Percentiles rank a stretch among this genome's conserved stretches.
These are phyloP conservation scores for Mastigias papua DNA, from an alignment of 30 jellyfish, hydroid and myxozoan species.

Conservation along the genomic window DNA sequence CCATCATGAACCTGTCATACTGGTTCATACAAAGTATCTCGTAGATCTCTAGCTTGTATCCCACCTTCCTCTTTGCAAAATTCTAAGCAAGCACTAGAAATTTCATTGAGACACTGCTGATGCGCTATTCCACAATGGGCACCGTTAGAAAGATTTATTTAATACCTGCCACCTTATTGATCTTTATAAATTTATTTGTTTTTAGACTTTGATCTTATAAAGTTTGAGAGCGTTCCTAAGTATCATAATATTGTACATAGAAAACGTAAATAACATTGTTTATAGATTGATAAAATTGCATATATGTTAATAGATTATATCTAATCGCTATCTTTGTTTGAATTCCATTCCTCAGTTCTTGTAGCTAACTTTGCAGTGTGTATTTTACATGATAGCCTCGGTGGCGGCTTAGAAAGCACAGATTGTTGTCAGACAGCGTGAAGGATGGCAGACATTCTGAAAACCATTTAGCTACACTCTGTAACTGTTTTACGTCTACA, in stretches of 20 bases:
- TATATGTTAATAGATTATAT: slow-evolving; percentile 2
- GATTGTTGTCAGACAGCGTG: no score
- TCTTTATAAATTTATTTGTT: not conserved
- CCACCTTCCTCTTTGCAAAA: not conserved
- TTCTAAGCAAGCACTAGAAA: not conserved
- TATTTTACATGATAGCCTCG: no score
- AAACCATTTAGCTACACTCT: no score
- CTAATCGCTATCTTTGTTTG: not conserved
- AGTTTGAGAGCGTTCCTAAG: not conserved
- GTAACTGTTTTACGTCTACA: no score
- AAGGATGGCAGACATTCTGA: no score
- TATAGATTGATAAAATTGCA: not conserved
- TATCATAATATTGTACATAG: not conserved
- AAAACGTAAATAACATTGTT: not conserved
- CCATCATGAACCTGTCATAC: no score
- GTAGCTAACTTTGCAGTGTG: no score
- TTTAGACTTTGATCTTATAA: not conserved
- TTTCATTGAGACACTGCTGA: not conserved
- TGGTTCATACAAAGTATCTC: not conserved
- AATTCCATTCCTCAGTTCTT: not conserved
- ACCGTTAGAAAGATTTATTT: not conserved
- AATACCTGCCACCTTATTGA: not conserved
- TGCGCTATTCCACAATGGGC: not conserved
- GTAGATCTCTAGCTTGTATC: not conserved
- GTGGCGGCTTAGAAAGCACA: no score